phyloP scores from a whole-genome alignment of 2,888 invertebrate genomes.

The Trissolcus japonicus region DNA sequence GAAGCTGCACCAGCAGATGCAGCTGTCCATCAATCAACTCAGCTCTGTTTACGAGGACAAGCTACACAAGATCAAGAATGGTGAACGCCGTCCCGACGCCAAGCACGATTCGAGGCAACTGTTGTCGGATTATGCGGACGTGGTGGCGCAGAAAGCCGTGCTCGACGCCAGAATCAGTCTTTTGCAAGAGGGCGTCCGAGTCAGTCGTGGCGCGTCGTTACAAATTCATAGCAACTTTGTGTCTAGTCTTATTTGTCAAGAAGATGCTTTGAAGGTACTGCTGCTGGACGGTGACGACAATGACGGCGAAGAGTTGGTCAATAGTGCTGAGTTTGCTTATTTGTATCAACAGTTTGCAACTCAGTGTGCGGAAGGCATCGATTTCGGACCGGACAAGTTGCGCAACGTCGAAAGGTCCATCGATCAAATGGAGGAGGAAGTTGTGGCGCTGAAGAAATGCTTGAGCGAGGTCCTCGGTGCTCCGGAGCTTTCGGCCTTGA shows the following conservation, averaged over 20 bases:
- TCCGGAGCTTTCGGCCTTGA: slow-evolving; percentile 59
- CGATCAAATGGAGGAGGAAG: slow-evolving; percentile 72
- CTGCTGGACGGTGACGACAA: slow-evolving; percentile 61
- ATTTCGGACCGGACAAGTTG: slow-evolving; percentile 65
- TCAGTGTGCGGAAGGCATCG: slow-evolving; percentile 77
- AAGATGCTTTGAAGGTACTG: slow-evolving; percentile 67
- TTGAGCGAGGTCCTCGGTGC: slow-evolving; percentile 50
- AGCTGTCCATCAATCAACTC: slow-evolving; percentile 82
- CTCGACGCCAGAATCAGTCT: slow-evolving; percentile 86
- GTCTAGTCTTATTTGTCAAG: slow-evolving; percentile 71
- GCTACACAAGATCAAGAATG: slow-evolving; percentile 79
- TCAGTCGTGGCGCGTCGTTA: neutral
- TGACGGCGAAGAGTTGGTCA: slow-evolving; percentile 76
- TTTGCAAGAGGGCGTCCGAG: slow-evolving; percentile 77
- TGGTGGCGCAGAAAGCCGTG: slow-evolving; percentile 85
- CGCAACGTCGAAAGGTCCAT: slow-evolving; percentile 67
- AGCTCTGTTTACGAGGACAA: slow-evolving; percentile 82
- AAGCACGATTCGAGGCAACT: slow-evolving; percentile 77
- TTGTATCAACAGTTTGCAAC: slow-evolving; percentile 81
- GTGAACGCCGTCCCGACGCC: slow-evolving; percentile 66
- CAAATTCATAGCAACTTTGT: slow-evolving; percentile 66
- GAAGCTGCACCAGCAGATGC: slow-evolving; percentile 84
- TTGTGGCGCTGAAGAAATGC: slow-evolving; percentile 70
- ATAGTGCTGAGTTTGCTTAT: slow-evolving; percentile 83
- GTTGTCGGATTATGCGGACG: slow-evolving; percentile 83